These are phyloP conservation scores for Antennarius maculatus DNA, from an alignment of 2,797 vertebrate genomes.

Conservation along the genomic window DNA sequence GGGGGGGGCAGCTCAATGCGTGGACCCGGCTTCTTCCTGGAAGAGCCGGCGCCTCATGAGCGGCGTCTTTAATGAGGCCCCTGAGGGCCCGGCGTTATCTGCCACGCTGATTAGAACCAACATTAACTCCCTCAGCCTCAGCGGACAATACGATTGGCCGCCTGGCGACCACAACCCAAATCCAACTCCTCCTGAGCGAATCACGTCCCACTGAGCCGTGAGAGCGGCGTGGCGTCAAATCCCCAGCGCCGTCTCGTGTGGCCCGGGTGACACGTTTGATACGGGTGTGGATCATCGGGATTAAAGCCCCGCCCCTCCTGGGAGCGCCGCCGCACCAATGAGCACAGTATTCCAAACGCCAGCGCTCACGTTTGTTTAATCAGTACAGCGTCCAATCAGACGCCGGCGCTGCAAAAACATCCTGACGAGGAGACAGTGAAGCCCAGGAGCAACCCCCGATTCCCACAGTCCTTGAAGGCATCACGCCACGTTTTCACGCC, in stretches of 20 bases:
- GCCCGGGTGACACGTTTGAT: conserved; percentile 72
- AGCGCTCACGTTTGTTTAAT: conserved; percentile 42
- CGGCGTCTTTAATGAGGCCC: conserved; percentile 84
- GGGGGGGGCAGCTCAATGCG: not conserved
- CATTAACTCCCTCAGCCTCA: conserved; percentile 71
- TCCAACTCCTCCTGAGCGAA: conserved; percentile 25
- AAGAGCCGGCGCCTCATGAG: conserved; percentile 71
- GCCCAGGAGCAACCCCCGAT: conserved; percentile 72
- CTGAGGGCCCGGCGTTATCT: conserved; percentile 78
- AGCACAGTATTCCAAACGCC: conserved; percentile 50
- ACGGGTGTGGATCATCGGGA: conserved; percentile 69
- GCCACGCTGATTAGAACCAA: conserved; percentile 80
- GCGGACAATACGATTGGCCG: conserved; percentile 52
- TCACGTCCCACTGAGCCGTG: conserved; percentile 33
- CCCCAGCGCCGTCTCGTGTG: conserved; percentile 45
- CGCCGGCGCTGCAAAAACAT: conserved; percentile 14
- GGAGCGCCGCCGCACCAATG: conserved; percentile 51
- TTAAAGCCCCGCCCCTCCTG: conserved; percentile 59
- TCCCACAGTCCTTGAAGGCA: conserved; percentile 80
- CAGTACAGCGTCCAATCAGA: conserved; percentile 34
- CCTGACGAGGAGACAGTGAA: conserved; percentile 64
- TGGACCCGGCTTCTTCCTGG: conserved; percentile 31
- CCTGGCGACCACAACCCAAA: conserved; percentile 47
- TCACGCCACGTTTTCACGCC: conserved; percentile 80
- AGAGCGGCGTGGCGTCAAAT: conserved; percentile 49